Evolutionary conservation across 2,113 vertebrate genomes (phyloP).

Genomic region (Jacana jacana): DNA sequence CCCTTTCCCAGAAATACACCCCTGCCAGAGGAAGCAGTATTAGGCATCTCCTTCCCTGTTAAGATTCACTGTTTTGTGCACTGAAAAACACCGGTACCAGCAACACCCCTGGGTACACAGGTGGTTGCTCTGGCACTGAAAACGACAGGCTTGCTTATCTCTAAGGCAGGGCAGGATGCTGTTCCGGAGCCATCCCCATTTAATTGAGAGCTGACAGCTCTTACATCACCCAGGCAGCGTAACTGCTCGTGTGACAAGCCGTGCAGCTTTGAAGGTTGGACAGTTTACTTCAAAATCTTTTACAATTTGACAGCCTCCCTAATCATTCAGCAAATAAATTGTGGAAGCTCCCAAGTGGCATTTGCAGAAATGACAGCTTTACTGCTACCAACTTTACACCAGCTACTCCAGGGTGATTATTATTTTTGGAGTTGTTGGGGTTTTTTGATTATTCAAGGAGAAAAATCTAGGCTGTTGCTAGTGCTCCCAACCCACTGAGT

Average conservation of each 20-base stretch:
- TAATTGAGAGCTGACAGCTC: conserved; percentile 48
- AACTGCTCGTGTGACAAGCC: conserved; percentile 7
- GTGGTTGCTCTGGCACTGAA: background rate
- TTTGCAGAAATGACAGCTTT: conserved; percentile 19
- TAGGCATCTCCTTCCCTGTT: background rate
- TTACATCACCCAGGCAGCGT: background rate
- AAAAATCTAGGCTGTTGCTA: background rate
- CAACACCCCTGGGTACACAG: background rate
- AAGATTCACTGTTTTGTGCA: background rate
- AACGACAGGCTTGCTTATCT: background rate
- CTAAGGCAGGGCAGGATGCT: background rate
- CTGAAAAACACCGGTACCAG: background rate
- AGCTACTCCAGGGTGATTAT: background rate
- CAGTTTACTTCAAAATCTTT: conserved; percentile 1
- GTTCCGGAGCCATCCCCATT: background rate
- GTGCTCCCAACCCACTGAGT: background rate
- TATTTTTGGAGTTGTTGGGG: background rate
- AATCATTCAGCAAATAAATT: conserved; percentile 37
- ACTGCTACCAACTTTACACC: background rate
- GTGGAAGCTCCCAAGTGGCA: background rate
- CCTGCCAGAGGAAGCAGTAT: background rate
- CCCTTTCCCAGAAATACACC: background rate
- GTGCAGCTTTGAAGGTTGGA: background rate
- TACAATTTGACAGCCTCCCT: background rate
- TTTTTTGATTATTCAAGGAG: background rate